These are phyloP conservation scores for Centropyge bicolor DNA, from an alignment of 2,797 vertebrate genomes.

Conservation along the genomic window DNA sequence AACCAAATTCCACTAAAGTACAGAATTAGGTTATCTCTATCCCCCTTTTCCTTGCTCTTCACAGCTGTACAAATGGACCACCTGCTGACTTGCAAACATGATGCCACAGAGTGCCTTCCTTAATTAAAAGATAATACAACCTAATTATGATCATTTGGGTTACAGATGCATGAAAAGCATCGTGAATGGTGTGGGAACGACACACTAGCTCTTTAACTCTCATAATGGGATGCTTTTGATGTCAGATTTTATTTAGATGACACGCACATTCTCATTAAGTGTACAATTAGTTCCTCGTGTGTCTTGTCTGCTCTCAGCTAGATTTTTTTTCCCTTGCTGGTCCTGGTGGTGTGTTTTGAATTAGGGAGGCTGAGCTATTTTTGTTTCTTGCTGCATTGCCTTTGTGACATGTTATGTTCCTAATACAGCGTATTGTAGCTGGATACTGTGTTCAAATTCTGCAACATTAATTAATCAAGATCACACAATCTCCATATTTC, in stretches of 20 bases:
- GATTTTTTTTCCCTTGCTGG: background rate
- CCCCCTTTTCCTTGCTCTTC: conserved; percentile 8
- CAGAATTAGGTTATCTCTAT: background rate
- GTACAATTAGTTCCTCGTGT: conserved; percentile 59
- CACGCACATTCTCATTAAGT: conserved; percentile 56
- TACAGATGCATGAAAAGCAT: conserved; percentile 41
- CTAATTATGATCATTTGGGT: conserved; percentile 74
- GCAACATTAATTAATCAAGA: background rate
- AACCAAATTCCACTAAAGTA: conserved; percentile 1
- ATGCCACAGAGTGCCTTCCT: conserved; percentile 43
- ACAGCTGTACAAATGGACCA: conserved; percentile 56
- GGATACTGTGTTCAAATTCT: background rate
- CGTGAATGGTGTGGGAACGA: conserved; percentile 25
- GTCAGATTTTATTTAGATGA: conserved; percentile 66
- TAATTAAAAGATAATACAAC: conserved; percentile 79
- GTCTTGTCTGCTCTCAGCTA: conserved; percentile 8
- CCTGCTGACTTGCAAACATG: conserved; percentile 66
- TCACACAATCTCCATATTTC: background rate
- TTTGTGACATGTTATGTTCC: background rate
- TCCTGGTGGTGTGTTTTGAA: conserved; percentile 41
- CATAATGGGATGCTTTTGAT: conserved; percentile 54
- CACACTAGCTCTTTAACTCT: conserved; percentile 23
- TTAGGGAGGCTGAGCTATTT: background rate
- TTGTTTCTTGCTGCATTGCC: background rate
- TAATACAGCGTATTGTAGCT: background rate